Base-by-base conservation (phyloP, 2,888 invertebrate genomes). In the Conops quadrifasciatus region DNA sequence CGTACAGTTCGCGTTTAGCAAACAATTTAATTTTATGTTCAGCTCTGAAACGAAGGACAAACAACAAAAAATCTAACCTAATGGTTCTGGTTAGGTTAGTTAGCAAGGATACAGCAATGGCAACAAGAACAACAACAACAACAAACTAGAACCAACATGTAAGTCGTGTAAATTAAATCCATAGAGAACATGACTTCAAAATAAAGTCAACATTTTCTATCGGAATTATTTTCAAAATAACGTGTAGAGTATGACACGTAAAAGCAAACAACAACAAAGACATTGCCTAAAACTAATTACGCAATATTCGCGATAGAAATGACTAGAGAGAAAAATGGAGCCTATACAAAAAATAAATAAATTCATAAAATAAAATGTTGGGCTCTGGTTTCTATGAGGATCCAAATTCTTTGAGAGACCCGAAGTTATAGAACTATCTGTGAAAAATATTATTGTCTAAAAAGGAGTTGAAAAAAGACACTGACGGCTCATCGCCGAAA, bases 141-240 rank as follows among this genome's bases (percentile, higher is more conserved):
- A 53, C 62, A 72, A 21, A 62, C 56, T 13, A 28, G 49, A 19
- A 21, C 45, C 28, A 53, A 64, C 45, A 51, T 24, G 47, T 45
- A 67, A 56, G 36, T 13, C 53, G 49, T 28, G 56, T 45, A 66
- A 49, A 71, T 60, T 28, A 73, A 56, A 72, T 16, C 68, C 67
- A 73, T 71, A 49, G 67, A 77, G 66, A 36, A 21, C 56, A 53
- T 36, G 66, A 53, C 16, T 47, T 30, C 59, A 30, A 60, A 67
- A 45, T 56, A 58, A 21, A 56, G 15, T 21, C 16, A 66, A 4
- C 26, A 51, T 53, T 66, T 65, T 56, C 19, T 21, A 51, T n/a
- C 21, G 28, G 28, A 24, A 24, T n/a, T 15, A 16, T 13, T 63
- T 21, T 63, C 13, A 15, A 28, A 30, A 65, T 19, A 24, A 53